Evolutionary conservation across 2,797 vertebrate species (phyloP).

Genomic region (Naso thynnoides): DNA sequence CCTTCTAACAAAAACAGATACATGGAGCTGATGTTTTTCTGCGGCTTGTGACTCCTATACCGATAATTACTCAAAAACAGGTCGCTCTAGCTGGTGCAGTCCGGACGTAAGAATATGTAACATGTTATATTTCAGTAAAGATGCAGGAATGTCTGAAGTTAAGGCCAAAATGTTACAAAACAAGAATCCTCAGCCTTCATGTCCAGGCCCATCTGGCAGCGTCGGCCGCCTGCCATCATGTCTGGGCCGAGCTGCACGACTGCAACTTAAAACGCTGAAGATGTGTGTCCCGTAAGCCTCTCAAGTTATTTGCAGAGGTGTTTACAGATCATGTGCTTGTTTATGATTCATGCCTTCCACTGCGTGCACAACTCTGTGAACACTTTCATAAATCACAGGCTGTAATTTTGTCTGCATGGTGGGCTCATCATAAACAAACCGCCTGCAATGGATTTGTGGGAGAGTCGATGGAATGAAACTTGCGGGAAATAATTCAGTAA

Average conservation of each 20-base stretch:
- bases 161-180: conserved; percentile 1
- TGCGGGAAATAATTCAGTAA: neutral
- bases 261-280: conserved; percentile 70
- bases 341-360: conserved; percentile 41
- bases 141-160: neutral
- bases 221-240: conserved; percentile 20
- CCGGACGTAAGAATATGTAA: neutral
- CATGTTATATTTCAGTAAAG: neutral
- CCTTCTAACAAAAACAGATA: neutral
- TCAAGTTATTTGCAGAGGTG: conserved; percentile 82
- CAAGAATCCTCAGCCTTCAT: neutral
- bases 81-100: neutral
- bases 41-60: neutral
- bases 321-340: conserved; percentile 79
- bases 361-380: conserved; percentile 12
- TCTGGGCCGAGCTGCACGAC: conserved; percentile 39
- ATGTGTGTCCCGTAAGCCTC: conserved; percentile 39
- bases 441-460: neutral
- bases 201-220: neutral
- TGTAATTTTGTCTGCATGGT: conserved; percentile 9
- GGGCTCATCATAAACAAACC: conserved; percentile 8
- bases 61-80: neutral
- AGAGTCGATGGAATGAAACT: neutral
- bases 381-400: conserved; percentile 24
- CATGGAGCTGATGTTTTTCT: neutral